A percentile compares a stretch with the other conserved stretches of the same genome.
Evolutionary conservation across 2,888 invertebrate genomes (phyloP).

Genomic region (Drosophila austrosaltans): DNA sequence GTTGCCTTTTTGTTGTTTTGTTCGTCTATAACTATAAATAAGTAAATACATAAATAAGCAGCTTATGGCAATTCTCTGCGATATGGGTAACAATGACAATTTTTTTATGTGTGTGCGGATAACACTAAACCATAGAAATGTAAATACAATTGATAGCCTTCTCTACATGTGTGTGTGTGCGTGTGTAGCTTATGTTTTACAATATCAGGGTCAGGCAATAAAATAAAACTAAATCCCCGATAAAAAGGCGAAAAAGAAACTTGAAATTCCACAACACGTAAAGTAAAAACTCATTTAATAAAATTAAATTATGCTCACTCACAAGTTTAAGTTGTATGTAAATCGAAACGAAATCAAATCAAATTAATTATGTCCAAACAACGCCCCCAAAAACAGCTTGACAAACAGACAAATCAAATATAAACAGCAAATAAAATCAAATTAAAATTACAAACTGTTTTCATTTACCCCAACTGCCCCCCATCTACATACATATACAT

Average conservation of each 20-base stretch:
- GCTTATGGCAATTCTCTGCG: conserved; percentile 54
- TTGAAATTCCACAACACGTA: neutral
- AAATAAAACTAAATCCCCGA: conserved; percentile 37
- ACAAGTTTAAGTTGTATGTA: conserved; percentile 4
- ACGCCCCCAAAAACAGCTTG: conserved; percentile 7
- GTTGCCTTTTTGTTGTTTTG: conserved; percentile 55
- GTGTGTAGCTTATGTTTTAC: conserved; percentile 60
- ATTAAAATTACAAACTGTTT: conserved; percentile 46
- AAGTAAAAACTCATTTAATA: conserved; percentile 21
- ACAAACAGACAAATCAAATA: conserved; percentile 38
- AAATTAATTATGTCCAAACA: conserved; percentile 57
- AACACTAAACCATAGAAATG: conserved; percentile 42
- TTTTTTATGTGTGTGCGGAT: conserved; percentile 41
- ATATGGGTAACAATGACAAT: conserved; percentile 53
- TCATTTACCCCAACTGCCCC: conserved; percentile 30
- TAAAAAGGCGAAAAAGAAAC: neutral
- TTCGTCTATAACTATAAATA: conserved; percentile 27
- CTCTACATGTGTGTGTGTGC: conserved; percentile 16
- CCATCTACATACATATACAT: conserved; percentile 48
- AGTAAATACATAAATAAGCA: conserved; percentile 72
- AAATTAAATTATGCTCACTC: conserved; percentile 37
- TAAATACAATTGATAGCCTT: conserved; percentile 62
- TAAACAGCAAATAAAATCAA: conserved; percentile 49
- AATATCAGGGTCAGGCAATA: conserved; percentile 55
- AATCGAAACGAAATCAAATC: conserved; percentile 38